Percentiles rank a stretch among this genome's conserved stretches.
Conservation (phyloP, 2,797 vertebrate genomes). For the Pseudomugil tenellus region DNA sequence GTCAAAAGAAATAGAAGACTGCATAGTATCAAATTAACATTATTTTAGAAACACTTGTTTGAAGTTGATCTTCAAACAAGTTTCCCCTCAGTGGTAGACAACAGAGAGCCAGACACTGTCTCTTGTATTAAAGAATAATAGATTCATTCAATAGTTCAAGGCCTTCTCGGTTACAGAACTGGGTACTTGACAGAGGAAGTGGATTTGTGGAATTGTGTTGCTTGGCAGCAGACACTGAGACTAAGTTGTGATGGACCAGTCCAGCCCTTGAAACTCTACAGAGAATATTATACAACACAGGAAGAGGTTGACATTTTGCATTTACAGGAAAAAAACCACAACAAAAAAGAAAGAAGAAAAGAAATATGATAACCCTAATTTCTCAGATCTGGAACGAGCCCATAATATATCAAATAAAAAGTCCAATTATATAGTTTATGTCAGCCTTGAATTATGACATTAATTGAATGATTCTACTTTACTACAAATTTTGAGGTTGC, state of each 20-base stretch:
- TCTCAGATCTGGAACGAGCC: constrained; percentile 1
- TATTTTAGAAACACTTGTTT: constrained; percentile 33
- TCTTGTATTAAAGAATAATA: constrained; percentile 54
- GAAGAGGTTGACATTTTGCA: constrained; percentile 44
- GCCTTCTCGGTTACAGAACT: constrained; percentile 59
- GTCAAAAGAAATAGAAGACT: constrained; percentile 30
- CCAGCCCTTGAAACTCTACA: constrained; percentile 45
- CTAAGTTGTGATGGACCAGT: constrained; percentile 67
- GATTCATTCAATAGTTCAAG: constrained; percentile 43
- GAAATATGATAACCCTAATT: constrained; percentile 9
- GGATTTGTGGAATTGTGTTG: constrained; percentile 73
- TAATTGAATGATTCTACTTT: neutral
- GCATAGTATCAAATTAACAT: constrained; percentile 32
- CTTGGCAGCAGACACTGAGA: constrained; percentile 64
- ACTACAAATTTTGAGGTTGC: neutral
- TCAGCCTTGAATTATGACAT: neutral
- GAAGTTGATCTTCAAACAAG: constrained; percentile 33
- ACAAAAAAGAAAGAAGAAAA: constrained; percentile 13
- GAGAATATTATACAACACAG: constrained; percentile 50
- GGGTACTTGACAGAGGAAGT: constrained; percentile 60
- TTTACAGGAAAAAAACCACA: constrained; percentile 43
- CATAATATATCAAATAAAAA: neutral
- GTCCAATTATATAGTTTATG: neutral
- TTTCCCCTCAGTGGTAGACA: constrained; percentile 30
- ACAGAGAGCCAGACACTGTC: constrained; percentile 31